Evolutionary conservation across 2,113 vertebrate species (phyloP).

Genomic region (Fregetta grallaria): DNA sequence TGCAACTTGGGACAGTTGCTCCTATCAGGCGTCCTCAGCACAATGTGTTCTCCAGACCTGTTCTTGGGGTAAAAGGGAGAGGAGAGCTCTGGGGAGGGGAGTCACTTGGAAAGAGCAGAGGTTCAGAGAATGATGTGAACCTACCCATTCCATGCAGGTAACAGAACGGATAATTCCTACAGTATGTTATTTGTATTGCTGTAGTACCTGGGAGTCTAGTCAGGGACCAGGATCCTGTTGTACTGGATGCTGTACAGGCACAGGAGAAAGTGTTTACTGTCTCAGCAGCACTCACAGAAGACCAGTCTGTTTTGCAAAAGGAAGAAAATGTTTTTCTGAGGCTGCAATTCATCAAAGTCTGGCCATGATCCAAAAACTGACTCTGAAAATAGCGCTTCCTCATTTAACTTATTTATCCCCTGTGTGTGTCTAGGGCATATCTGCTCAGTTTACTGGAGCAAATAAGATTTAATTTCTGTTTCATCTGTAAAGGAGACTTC

Average conservation of each 20-base stretch:
- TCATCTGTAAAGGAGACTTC: not conserved
- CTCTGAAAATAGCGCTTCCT: conserved; percentile 17
- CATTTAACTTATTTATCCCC: not conserved
- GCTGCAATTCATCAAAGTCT: conserved; percentile 3
- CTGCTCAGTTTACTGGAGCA: not conserved
- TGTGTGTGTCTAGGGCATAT: not conserved
- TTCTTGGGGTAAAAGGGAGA: not conserved
- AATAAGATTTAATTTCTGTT: not conserved
- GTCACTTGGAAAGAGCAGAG: not conserved
- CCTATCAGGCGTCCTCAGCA: not conserved
- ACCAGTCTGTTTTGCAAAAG: not conserved
- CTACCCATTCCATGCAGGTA: not conserved
- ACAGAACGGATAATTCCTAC: not conserved
- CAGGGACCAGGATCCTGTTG: not conserved
- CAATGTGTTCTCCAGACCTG: not conserved
- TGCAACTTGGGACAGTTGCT: not conserved
- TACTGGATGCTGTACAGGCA: not conserved
- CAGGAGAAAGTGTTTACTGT: not conserved
- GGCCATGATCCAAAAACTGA: not conserved
- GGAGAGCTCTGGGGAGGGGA: not conserved
- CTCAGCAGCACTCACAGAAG: not conserved
- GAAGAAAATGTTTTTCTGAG: not conserved
- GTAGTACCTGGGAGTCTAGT: not conserved
- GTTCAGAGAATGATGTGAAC: not conserved
- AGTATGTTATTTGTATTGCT: not conserved